These are phyloP conservation scores for Capreolus pygargus DNA, from an alignment of 2,113 vertebrate genomes.

Conservation along the genomic window DNA sequence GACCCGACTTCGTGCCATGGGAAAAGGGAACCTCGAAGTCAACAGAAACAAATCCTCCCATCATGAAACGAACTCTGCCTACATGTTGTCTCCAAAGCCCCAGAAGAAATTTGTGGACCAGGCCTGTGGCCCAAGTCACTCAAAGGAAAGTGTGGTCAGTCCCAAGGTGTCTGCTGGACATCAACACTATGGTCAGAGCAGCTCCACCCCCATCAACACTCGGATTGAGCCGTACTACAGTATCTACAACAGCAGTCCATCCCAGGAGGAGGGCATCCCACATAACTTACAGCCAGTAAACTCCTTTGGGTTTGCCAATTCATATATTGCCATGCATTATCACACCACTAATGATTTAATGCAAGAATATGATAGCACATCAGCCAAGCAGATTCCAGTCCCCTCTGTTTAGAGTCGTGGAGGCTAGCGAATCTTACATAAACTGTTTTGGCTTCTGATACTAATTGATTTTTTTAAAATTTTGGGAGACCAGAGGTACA, in stretches of 20 bases:
- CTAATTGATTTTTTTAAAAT: not conserved
- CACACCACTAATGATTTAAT: slow-evolving; percentile 85
- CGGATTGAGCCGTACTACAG: slow-evolving; percentile 97
- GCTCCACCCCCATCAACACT: slow-evolving; percentile 94
- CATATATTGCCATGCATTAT: slow-evolving; percentile 91
- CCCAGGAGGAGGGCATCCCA: slow-evolving; percentile 88
- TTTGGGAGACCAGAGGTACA: not conserved
- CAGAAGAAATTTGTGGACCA: slow-evolving; percentile 93
- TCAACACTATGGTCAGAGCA: slow-evolving; percentile 89
- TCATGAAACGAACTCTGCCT: slow-evolving; percentile 96
- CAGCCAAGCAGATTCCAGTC: slow-evolving; percentile 88
- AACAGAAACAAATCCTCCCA: slow-evolving; percentile 98
- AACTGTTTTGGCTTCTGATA: not conserved
- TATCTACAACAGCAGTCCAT: slow-evolving; percentile 92
- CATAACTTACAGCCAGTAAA: slow-evolving; percentile 86
- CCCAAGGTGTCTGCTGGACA: slow-evolving; percentile 83
- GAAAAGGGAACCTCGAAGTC: slow-evolving; percentile 93
- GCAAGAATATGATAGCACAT: slow-evolving; percentile 87
- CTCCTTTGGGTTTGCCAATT: slow-evolving; percentile 88
- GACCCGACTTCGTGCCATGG: slow-evolving; percentile 92
- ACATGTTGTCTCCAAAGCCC: slow-evolving; percentile 93
- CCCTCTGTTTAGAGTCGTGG: slow-evolving; percentile 85
- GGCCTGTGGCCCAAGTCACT: slow-evolving; percentile 91
- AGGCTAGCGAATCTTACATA: not conserved
- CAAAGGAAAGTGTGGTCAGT: slow-evolving; percentile 87